phyloP scores from a whole-genome alignment of 2,113 vertebrate species.

The Zapus hudsonius region DNA sequence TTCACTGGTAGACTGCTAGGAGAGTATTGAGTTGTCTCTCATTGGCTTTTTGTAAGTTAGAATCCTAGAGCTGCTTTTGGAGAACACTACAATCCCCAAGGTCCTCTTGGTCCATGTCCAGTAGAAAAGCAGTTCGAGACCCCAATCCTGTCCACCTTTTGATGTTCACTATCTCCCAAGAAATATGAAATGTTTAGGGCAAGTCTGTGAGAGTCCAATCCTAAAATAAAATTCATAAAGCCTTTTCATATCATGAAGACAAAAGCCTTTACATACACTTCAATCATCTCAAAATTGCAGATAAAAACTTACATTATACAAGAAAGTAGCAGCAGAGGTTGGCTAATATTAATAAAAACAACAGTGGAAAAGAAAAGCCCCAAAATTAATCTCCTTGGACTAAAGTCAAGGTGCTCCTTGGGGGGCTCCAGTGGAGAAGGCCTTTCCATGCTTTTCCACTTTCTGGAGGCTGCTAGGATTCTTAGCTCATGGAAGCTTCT shows the following conservation, averaged over 20 bases:
- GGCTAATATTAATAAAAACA: too few relatives aligned
- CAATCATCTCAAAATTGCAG: too few relatives aligned
- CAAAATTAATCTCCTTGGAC: not conserved
- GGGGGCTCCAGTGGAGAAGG: not conserved
- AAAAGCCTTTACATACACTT: too few relatives aligned
- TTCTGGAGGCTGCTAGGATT: not conserved
- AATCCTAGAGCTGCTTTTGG: constrained; percentile 50
- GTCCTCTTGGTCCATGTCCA: constrained; percentile 81
- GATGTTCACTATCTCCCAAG: constrained; percentile 54
- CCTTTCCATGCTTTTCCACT: not conserved
- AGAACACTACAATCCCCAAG: constrained; percentile 72
- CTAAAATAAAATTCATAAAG: constrained; percentile 77
- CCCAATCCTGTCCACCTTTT: constrained; percentile 63
- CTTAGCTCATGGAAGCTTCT: not conserved
- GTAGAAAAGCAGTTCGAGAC: constrained; percentile 61
- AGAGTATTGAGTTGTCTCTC: constrained; percentile 50
- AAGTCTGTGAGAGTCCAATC: constrained; percentile 69
- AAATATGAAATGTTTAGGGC: constrained; percentile 59
- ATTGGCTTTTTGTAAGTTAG: constrained; percentile 38
- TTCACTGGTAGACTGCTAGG: constrained; percentile 68
- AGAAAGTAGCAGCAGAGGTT: too few relatives aligned
- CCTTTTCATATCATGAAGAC: constrained; percentile 64
- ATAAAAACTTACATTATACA: too few relatives aligned
- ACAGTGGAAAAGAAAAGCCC: too few relatives aligned
- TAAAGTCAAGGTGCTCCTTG: not conserved